Evolutionary conservation across 2,797 vertebrate species (phyloP).

Genomic region (Gallinago solitaria): DNA sequence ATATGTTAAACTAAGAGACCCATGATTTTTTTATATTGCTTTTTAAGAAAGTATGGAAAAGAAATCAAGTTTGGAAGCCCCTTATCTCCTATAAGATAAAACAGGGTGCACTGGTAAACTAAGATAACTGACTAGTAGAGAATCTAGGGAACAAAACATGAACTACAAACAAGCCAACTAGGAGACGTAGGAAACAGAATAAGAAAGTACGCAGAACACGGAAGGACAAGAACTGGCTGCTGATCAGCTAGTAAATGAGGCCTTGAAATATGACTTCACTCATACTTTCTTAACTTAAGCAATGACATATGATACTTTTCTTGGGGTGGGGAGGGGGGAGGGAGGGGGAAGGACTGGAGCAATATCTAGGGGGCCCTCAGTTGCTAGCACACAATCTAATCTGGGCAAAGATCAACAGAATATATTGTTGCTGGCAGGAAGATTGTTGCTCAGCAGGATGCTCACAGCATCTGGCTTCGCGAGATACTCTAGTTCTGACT

Average conservation of each 20-base stretch:
- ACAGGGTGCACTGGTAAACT: not conserved
- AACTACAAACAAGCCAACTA: not conserved
- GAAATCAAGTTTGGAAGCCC: not conserved
- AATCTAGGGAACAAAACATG: not conserved
- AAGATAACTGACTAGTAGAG: not conserved
- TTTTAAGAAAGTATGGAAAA: not conserved
- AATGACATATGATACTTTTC: not conserved
- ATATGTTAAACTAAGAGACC: not conserved
- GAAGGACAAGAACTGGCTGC: not conserved
- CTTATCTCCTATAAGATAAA: not conserved
- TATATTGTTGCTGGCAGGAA: not conserved
- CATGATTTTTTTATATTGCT: not conserved
- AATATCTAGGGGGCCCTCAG: not conserved
- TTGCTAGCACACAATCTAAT: not conserved
- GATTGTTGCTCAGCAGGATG: not conserved
- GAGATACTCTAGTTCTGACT: not conserved
- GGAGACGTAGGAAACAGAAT: not conserved
- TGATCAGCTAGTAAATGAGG: not conserved
- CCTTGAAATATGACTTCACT: not conserved
- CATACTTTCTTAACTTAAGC: not conserved
- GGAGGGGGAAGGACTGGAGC: not conserved
- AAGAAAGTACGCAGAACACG: not conserved
- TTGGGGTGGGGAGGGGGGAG: too few species aligned
- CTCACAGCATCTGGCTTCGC: not conserved
- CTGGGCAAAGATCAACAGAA: not conserved